Evolutionary conservation across 2,113 vertebrate species (phyloP).

Genomic region (Alligator mississippiensis): DNA sequence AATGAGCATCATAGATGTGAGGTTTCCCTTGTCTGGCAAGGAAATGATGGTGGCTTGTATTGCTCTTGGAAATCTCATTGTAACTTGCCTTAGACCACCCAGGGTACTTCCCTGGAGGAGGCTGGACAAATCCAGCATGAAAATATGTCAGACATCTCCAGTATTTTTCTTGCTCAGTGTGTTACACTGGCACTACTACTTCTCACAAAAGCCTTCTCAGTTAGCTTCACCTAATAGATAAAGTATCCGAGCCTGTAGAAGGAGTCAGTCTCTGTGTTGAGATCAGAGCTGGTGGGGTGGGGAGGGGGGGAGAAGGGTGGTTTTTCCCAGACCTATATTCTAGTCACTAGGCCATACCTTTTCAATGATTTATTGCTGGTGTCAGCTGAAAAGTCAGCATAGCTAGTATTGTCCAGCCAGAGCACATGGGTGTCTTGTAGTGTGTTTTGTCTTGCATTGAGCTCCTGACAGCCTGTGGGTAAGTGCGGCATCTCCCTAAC

Average conservation of each 20-base stretch:
- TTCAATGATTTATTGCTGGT: neutral
- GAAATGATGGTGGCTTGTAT: neutral
- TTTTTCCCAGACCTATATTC: neutral
- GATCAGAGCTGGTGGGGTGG: neutral
- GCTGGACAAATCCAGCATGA: neutral
- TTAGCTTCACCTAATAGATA: neutral
- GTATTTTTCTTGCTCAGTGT: neutral
- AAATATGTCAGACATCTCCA: neutral
- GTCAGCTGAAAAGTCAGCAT: neutral
- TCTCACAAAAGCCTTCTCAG: neutral
- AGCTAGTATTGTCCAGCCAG: neutral
- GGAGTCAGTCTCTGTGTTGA: neutral
- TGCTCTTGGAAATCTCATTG: neutral
- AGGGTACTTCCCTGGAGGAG: neutral
- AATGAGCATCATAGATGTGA: neutral
- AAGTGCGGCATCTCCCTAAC: neutral
- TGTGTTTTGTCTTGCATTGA: neutral
- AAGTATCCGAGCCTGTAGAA: neutral
- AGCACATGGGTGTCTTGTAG: neutral
- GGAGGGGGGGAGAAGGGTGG: neutral
- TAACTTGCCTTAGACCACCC: neutral
- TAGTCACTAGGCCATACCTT: rapidly evolving
- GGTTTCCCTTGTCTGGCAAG: neutral
- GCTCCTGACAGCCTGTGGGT: neutral
- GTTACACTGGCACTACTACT: neutral